These are phyloP conservation scores for Holacanthella duospinosa DNA, from an alignment of 2,888 invertebrate genomes.

Conservation along the genomic window DNA sequence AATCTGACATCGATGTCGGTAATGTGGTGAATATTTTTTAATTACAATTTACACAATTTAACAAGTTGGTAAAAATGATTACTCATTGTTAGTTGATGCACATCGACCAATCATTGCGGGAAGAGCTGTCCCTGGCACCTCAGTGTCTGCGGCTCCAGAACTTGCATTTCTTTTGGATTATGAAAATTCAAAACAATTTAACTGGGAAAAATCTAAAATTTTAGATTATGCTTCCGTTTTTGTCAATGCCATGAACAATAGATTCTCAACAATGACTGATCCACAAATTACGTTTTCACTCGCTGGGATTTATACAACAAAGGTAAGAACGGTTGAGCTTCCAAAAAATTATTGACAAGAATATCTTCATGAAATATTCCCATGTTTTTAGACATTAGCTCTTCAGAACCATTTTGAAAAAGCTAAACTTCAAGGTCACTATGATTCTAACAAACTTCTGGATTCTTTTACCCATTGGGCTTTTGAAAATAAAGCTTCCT, in stretches of 20 bases:
- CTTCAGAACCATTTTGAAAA: neutral
- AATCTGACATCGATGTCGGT: no score
- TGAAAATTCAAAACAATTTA: constrained; percentile 3
- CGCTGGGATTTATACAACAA: neutral
- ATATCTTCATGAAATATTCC: no score
- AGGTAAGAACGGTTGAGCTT: no score
- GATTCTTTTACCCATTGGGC: constrained; percentile 4
- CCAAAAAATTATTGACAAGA: no score
- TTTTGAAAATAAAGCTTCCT: neutral
- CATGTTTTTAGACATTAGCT: no score
- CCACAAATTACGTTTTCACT: constrained; percentile 5
- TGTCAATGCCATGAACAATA: constrained; percentile 4
- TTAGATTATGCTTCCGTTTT: constrained; percentile 7
- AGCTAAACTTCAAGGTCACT: neutral
- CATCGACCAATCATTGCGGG: neutral
- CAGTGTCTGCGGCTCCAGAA: neutral
- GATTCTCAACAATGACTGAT: neutral
- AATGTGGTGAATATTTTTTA: no score
- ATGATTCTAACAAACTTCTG: neutral
- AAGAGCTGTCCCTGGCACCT: neutral
- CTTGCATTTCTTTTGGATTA: constrained; percentile 6
- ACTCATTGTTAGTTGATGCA: neutral
- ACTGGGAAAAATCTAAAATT: neutral
- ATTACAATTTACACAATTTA: no score
- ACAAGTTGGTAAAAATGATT: no score